These are phyloP conservation scores for Macrocentrus cingulum DNA, from an alignment of 1,140 invertebrate genomes.

Conservation along the genomic window DNA sequence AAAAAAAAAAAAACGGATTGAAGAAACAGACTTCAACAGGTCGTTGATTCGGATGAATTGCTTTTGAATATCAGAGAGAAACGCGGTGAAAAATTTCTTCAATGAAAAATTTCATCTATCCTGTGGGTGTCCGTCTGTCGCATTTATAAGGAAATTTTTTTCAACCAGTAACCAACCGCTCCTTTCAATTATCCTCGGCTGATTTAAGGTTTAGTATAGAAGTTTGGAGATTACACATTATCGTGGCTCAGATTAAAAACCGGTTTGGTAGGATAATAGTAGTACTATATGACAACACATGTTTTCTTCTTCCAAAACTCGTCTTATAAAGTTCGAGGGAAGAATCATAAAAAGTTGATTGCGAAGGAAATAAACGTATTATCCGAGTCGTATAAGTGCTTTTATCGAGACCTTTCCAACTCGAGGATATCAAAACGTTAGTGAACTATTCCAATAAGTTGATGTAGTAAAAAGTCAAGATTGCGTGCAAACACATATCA, in stretches of 20 bases:
- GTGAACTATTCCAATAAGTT: too few relatives aligned
- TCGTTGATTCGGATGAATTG: not conserved
- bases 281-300: not conserved
- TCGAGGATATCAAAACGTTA: not conserved
- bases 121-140: not conserved
- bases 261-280: not conserved
- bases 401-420: not conserved
- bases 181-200: not conserved
- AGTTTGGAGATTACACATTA: not conserved
- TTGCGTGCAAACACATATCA: too few relatives aligned
- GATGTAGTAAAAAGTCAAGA: too few relatives aligned
- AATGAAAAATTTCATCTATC: conserved; percentile 1
- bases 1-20: not conserved
- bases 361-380: not conserved
- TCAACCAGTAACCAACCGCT: too few relatives aligned
- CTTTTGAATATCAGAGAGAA: not conserved
- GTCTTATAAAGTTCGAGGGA: not conserved
- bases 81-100: not conserved
- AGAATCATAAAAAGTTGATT: not conserved
- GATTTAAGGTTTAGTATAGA: not conserved
- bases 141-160: not conserved
- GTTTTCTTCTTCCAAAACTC: not conserved
- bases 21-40: not conserved
- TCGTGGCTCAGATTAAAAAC: not conserved
- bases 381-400: not conserved